phyloP scores from a whole-genome alignment of 1,140 invertebrate genomes.

The Pachypeltis micranthus region DNA sequence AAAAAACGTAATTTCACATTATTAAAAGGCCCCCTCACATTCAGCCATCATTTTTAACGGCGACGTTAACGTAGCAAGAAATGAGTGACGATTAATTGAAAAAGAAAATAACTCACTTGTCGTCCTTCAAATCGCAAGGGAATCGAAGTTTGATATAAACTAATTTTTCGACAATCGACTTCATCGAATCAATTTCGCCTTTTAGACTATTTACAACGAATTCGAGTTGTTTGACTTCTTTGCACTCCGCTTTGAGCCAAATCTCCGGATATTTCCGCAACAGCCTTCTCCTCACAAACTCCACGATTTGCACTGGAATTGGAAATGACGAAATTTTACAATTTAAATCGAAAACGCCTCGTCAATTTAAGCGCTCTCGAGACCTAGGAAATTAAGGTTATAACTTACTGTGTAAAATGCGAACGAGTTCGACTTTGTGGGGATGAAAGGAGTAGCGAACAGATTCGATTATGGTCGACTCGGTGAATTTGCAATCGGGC shows the following conservation, averaged over 20 bases:
- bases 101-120: neutral
- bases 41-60: no score
- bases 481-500: neutral
- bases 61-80: no score
- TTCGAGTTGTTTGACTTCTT: neutral
- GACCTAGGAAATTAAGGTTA: no score
- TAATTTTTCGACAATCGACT: neutral
- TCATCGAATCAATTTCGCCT: neutral
- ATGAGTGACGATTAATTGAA: no score
- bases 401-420: neutral
- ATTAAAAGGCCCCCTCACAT: no score
- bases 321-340: no score
- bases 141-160: neutral
- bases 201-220: neutral
- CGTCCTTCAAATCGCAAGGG: neutral
- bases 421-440: neutral
- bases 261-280: neutral
- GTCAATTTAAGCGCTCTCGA: no score
- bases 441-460: neutral
- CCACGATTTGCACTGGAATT: neutral
- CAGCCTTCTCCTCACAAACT: neutral
- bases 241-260: neutral
- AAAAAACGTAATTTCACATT: no score
- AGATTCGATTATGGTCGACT: neutral
- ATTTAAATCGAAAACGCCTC: no score